phyloP scores from a whole-genome alignment of 2,888 invertebrate species.

The Sinelater perroti region DNA sequence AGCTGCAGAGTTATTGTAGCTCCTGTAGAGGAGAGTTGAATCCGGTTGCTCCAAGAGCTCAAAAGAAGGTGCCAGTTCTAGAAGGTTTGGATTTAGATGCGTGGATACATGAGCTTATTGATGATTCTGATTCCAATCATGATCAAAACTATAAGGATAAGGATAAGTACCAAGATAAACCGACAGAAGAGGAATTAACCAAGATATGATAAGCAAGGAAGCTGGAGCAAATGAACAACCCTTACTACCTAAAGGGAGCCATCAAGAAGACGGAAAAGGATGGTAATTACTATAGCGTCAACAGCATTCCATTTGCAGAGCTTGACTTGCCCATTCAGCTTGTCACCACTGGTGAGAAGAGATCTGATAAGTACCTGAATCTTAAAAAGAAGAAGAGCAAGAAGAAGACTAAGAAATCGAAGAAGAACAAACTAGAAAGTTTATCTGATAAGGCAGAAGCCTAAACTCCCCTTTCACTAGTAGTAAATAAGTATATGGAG shows the following conservation, averaged over 20 bases:
- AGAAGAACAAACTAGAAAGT: slow-evolving; percentile 51
- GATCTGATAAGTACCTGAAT: slow-evolving; percentile 80
- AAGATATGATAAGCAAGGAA: slow-evolving; percentile 83
- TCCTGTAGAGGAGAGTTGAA: slow-evolving; percentile 96
- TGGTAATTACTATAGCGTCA: slow-evolving; percentile 62
- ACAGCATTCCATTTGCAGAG: slow-evolving; percentile 81
- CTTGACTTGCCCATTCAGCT: slow-evolving; percentile 84
- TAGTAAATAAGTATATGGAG: slow-evolving; percentile 83
- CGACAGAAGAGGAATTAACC: slow-evolving; percentile 79
- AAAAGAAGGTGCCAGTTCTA: slow-evolving; percentile 95
- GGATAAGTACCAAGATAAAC: slow-evolving; percentile 66
- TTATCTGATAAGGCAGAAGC: slow-evolving; percentile 57
- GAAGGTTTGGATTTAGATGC: slow-evolving; percentile 92
- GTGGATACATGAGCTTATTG: slow-evolving; percentile 90
- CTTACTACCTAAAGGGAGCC: slow-evolving; percentile 90
- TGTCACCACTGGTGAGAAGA: slow-evolving; percentile 76
- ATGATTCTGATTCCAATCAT: slow-evolving; percentile 62
- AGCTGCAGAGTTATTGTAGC: slow-evolving; percentile 73
- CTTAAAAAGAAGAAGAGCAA: slow-evolving; percentile 65
- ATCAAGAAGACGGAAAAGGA: slow-evolving; percentile 46
- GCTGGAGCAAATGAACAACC: slow-evolving; percentile 93
- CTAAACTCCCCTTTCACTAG: slow-evolving; percentile 58
- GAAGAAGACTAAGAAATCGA: slow-evolving; percentile 69
- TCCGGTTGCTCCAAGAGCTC: slow-evolving; percentile 98
- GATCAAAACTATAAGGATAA: slow-evolving; percentile 55